Base-by-base conservation (phyloP, 2,797 vertebrate genomes). In the Tapera naevia region DNA sequence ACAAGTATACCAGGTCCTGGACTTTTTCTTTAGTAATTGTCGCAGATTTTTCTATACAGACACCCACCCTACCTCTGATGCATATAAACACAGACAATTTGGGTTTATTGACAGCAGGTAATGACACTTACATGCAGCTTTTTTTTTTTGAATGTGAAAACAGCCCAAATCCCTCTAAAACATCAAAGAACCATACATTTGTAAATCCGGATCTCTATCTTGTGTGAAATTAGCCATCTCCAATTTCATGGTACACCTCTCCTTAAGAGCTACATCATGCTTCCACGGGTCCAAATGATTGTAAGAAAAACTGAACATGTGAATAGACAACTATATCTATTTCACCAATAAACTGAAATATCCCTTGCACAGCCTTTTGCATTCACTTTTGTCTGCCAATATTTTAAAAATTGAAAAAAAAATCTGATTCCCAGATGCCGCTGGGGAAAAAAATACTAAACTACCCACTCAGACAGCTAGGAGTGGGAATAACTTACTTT, bases 41-140 rank as follows among this genome's bases (percentile, higher is more conserved):
- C 81, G 91, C 58, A 81, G 57, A 70, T 88, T 96, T 91, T 88
- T 81, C 72, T 91, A 35, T 41, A 80, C 51, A 92, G 79, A 50
- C 85, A 89, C 75, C 73, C 64, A 93, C 89, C 72, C 69, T 80
- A 89, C 30, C 57, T 67, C 61, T 51, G 75, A 83, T 69, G n/a
- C 58, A 60, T 41, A 79, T 60, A 94, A 97, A 94, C 70, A 97
- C 51, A 80, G 80, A 79, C 54, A 93, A 80, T 84, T 70, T 75
- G 62, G 21, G 19, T 89, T 89, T 89, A 79, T 76, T 81, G 66
- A 82, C 61, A 89, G 92, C 65, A 71, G 2, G 19, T 70, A 74
- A 95, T 27, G 46, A 71, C 61, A 86, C 37, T 86, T 28, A 53
- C 1, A 1, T 56, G 35, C 30, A 51, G 58, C 9, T 51, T 50